Percentiles rank a stretch among this genome's conserved stretches.
Conservation (phyloP, 1,140 invertebrate species). For the Bombus superbus region DNA sequence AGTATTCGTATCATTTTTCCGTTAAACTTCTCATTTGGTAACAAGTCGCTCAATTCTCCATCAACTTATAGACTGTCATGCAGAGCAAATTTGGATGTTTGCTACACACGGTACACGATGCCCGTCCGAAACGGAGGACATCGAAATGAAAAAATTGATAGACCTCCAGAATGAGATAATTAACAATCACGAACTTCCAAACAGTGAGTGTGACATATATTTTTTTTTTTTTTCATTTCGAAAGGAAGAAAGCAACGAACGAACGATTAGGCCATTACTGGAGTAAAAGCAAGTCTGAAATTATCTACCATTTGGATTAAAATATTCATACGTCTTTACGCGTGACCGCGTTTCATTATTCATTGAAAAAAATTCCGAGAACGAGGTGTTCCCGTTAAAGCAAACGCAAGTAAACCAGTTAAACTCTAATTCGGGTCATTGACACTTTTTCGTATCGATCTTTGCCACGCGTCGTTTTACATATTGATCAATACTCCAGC, state of each 20-base stretch:
- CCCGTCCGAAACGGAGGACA: constrained; percentile 62
- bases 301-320: background rate
- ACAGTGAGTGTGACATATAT: constrained; percentile 59
- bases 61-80: constrained; percentile 70
- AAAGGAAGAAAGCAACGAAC: background rate
- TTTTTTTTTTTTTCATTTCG: background rate
- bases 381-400: background rate
- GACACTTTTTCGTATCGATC: constrained; percentile 39
- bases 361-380: background rate
- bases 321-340: background rate
- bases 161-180: constrained; percentile 72
- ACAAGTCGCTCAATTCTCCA: background rate
- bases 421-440: constrained; percentile 40
- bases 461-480: constrained; percentile 20
- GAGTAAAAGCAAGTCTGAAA: background rate
- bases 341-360: too few species aligned
- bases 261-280: background rate
- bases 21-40: background rate
- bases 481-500: constrained; percentile 27
- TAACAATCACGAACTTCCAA: constrained; percentile 69
- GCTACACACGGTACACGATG: constrained; percentile 75
- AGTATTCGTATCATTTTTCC: constrained; percentile 42
- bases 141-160: constrained; percentile 58
- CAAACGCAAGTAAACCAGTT: constrained; percentile 12
- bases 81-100: constrained; percentile 77